These are phyloP conservation scores for Formica selysi DNA, from an alignment of 1,140 invertebrate species.

Conservation along the genomic window DNA sequence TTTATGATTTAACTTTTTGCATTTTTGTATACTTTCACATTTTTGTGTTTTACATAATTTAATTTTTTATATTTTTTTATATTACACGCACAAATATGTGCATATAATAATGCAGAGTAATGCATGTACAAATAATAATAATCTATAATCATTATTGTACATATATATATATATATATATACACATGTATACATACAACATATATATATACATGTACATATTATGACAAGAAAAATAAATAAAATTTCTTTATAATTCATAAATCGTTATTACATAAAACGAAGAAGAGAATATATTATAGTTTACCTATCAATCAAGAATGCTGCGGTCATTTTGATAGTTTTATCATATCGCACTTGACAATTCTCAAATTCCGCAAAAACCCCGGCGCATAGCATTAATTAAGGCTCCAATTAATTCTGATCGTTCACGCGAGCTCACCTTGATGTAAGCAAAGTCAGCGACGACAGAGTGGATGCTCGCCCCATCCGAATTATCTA, in stretches of 20 bases:
- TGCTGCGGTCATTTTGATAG: background rate
- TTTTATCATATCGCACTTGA: background rate
- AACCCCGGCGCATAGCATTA: background rate
- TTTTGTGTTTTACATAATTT: no score
- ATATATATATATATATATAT: no score
- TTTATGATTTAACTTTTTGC: background rate
- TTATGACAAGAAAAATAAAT: no score
- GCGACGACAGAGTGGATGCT: background rate
- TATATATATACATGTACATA: no score
- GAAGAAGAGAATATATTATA: no score
- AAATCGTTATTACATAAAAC: no score
- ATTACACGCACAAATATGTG: background rate
- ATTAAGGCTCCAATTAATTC: slow-evolving; percentile 55
- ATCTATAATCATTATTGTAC: no score
- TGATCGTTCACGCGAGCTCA: slow-evolving; percentile 37
- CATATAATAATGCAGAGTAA: no score
- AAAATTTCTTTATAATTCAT: no score
- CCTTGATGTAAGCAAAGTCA: background rate
- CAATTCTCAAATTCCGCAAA: slow-evolving; percentile 39
- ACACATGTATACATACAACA: no score
- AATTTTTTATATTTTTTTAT: background rate
- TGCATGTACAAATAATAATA: no score
- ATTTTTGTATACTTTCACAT: no score
- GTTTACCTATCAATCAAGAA: background rate
- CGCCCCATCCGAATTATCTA: background rate